Base-by-base conservation (phyloP, 2,888 invertebrate genomes). In the Drosophila birchii region DNA sequence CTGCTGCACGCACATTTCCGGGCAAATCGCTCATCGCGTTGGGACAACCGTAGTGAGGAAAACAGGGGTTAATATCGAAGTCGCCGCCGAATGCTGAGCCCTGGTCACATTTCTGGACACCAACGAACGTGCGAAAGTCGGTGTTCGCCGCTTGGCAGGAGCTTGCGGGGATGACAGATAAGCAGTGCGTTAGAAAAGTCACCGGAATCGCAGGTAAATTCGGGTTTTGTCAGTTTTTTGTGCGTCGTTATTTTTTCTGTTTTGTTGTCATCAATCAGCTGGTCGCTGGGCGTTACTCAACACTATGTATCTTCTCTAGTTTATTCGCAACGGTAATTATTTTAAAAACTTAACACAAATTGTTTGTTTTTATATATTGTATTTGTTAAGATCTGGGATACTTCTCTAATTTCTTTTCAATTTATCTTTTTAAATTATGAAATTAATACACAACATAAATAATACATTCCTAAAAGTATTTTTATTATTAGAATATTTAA, bases 241-340 rank as follows among this genome's bases (percentile, higher is more conserved):
- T 83, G 72, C 74, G 80, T 60, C 63, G 78, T 74, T 47, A 9
- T 26, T 44, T 69, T 59, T 59, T 36, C 32, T 49, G 32, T 7
- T 16, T 72, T 44, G 39, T 56, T 78, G 72, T 62, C 72, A 57
- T 41, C 26, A 20, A 71, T 71, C 80, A 81, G 80, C 80, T 81
- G 80, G 56, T 71, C 18, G 23, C 18, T 43, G 58, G 11, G 54
- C 38, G 51, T 39, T 77, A 34, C 14, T 4, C 77, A 77, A 62
- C 77, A 77, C 77, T 36, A n/a, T 26, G 1, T 20, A 6, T 2
- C 4, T 12, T 3, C 4, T 12, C n/a, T 5, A 18, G 41, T 3
- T 23, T 34, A 44, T 16, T 12, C 34, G 44, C n/a, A 66, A 61
- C 38, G 66, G 39, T 38, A 62, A 45, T 4, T 18, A 47, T 47